A percentile compares a stretch with the other conserved stretches of the same genome.
Evolutionary conservation across 2,888 invertebrate species (phyloP).

Genomic region (Hyles lineata): DNA sequence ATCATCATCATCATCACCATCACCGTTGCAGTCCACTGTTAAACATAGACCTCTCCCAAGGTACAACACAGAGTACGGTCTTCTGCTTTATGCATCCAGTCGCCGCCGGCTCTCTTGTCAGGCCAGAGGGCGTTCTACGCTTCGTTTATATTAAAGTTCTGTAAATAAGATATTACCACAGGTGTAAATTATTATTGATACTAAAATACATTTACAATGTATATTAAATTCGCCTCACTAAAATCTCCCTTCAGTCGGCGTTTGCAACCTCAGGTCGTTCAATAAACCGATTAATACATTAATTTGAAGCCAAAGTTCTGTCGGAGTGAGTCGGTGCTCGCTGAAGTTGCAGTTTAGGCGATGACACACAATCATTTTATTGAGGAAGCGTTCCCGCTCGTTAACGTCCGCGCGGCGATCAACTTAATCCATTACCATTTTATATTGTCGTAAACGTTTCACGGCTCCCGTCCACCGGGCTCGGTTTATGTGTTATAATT

Average conservation of each 20-base stretch:
- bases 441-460: constrained; percentile 80
- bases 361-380: constrained; percentile 77
- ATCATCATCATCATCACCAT: too few species aligned
- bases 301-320: background rate
- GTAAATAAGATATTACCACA: too few species aligned
- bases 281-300: constrained; percentile 9
- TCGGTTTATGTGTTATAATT: constrained; percentile 65
- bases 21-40: too few species aligned
- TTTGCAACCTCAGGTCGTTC: background rate
- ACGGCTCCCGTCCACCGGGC: constrained; percentile 71
- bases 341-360: constrained; percentile 36
- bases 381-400: constrained; percentile 78
- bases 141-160: too few species aligned
- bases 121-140: too few species aligned
- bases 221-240: background rate
- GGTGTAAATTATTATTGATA: too few species aligned
- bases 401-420: constrained; percentile 74
- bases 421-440: constrained; percentile 81
- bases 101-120: too few species aligned
- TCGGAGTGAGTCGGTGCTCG: constrained; percentile 1
- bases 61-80: too few species aligned
- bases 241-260: background rate
- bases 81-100: too few species aligned
- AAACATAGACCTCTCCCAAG: too few species aligned
- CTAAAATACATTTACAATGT: too few species aligned